Base-by-base conservation (phyloP, 2,113 vertebrate genomes). In the Lophura nycthemera region DNA sequence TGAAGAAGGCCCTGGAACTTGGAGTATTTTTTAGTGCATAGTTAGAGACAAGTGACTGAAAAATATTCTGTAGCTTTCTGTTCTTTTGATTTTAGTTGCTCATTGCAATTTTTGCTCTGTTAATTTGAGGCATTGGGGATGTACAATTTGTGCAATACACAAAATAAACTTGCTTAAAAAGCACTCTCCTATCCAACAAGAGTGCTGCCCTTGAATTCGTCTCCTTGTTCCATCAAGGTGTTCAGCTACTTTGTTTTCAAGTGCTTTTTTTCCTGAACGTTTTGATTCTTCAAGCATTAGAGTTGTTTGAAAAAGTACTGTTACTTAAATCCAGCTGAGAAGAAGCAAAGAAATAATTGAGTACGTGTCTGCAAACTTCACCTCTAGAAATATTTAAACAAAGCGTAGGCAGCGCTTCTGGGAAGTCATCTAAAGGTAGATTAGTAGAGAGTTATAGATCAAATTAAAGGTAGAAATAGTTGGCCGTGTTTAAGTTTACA, bases 161-260 rank as follows among this genome's bases (percentile, higher is more conserved):
- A 43, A 72, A 91, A 91, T 64, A 72, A 88, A 27, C 15, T 71
- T 72, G 13, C n/a, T 90, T 90, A 60, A 88, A 86, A 61, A 12
- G 32, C 1, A 6, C 5, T 47, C 12, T 36, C 24, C 27, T 67
- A 66, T 20, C 19, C 22, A 82, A 42, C 7, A 69, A 11, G 92
- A 86, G n/a, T 24, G 11, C 30, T 83, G 38, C 43, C 36, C n/a
- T 63, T 67, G n/a, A 59, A 72, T 34, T 2, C 60, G 3, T 15
- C 52, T 17, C 27, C 52, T 54, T 40, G 43, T 78, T 93, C 50
- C 59, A 30, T 38, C 0, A 0, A 78, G 27, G 14, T 50, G 3
- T 71, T 84, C 38, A 82, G 11, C 47, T 87, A 18, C 54, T 56
- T 82, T 88, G 19, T 93, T 93, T 86, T 14, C 11, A 20, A 63